Conservation (phyloP, 2,113 vertebrate species). For the Mormyrus lacerda region DNA sequence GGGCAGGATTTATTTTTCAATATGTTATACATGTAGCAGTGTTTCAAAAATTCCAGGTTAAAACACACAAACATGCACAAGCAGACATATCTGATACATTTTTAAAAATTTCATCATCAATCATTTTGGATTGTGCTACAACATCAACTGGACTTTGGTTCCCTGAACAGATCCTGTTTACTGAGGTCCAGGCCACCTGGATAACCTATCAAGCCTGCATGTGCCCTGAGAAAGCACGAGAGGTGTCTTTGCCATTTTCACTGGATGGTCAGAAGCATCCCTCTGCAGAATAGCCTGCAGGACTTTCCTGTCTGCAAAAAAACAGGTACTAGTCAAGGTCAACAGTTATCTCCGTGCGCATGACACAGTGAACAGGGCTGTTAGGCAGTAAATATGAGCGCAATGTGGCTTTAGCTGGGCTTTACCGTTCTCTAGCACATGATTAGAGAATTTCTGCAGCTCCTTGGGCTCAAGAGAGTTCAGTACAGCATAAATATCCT, state of each 20-base stretch:
- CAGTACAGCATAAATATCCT: constrained; percentile 45
- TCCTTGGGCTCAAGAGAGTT: constrained; percentile 52
- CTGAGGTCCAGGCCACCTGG: constrained; percentile 34
- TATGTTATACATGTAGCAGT: neutral
- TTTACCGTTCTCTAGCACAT: constrained; percentile 53
- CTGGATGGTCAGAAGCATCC: neutral
- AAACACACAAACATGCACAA: neutral
- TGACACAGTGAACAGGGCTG: neutral
- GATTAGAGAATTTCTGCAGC: constrained; percentile 45
- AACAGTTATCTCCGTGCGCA: neutral
- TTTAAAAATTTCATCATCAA: too few species aligned
- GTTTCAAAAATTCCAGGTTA: neutral
- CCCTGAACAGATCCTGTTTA: constrained; percentile 18
- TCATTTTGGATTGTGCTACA: neutral
- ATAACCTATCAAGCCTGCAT: constrained; percentile 32
- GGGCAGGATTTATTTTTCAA: neutral
- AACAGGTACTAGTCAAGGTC: neutral
- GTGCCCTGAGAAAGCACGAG: neutral
- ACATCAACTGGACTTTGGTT: neutral
- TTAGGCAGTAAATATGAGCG: too few species aligned
- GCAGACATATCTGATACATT: neutral
- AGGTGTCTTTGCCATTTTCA: constrained; percentile 19
- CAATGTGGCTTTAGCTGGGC: neutral
- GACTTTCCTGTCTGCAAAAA: constrained; percentile 36
- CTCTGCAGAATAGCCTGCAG: constrained; percentile 28